Conservation (phyloP, 2,888 invertebrate genomes). For the Apocheima hispidaria region DNA sequence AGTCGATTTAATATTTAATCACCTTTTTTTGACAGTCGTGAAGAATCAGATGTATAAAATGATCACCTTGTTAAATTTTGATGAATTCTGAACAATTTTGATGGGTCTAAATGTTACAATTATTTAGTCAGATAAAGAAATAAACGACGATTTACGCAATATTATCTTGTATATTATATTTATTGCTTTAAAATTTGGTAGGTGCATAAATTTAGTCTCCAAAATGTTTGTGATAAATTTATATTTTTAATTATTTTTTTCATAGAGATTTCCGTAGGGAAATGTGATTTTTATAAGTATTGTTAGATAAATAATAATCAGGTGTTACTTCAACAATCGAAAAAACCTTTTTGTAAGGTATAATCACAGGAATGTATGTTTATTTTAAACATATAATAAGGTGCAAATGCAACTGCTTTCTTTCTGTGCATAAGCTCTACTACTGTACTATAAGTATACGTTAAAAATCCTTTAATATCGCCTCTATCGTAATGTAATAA, state of each 20-base stretch:
- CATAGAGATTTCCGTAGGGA: constrained; percentile 20
- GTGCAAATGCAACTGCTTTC: too few species aligned
- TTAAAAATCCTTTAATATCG: too few species aligned
- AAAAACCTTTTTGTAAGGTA: too few species aligned
- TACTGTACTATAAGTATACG: too few species aligned
- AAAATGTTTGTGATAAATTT: constrained; percentile 26
- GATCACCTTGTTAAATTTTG: background rate
- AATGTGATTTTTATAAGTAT: constrained; percentile 32
- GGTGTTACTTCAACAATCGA: too few species aligned
- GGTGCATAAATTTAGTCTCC: background rate
- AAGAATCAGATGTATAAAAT: background rate
- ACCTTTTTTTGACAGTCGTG: background rate
- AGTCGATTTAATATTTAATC: background rate
- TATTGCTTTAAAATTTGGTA: background rate
- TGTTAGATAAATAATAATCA: background rate
- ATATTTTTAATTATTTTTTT: background rate
- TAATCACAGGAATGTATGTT: too few species aligned
- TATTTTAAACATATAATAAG: too few species aligned
- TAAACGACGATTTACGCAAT: background rate
- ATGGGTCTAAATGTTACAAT: background rate
- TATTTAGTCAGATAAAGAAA: background rate
- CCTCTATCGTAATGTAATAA: too few species aligned
- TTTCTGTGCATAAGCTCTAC: too few species aligned
- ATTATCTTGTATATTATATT: background rate
- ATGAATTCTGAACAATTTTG: too few species aligned